Percentiles rank a stretch among this genome's conserved stretches.
phyloP scores from a whole-genome alignment of 2,888 invertebrate species.

The Yponomeuta malinellus region DNA sequence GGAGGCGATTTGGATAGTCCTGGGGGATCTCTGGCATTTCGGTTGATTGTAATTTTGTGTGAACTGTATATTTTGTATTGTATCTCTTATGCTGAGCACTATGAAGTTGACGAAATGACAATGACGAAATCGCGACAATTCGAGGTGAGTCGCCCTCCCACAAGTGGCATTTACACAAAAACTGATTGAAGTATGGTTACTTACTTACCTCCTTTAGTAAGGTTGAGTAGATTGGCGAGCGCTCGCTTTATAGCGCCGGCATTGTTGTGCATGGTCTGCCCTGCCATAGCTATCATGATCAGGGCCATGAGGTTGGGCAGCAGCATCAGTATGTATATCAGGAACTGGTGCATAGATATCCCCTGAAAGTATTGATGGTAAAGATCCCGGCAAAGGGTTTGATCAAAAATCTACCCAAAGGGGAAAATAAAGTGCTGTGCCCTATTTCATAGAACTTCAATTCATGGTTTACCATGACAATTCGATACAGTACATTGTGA shows the following conservation, averaged over 20 bases:
- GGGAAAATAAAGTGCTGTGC: not conserved
- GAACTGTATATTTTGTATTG: too few species aligned
- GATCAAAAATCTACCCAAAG: not conserved
- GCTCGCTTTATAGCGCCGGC: not conserved
- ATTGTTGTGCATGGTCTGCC: conserved; percentile 10
- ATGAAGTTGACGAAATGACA: too few species aligned
- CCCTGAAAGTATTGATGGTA: not conserved
- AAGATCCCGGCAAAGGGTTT: not conserved
- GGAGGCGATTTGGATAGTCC: too few species aligned
- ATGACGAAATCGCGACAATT: too few species aligned
- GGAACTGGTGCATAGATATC: not conserved
- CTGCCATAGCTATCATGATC: not conserved
- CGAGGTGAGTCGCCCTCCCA: not conserved
- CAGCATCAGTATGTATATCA: conserved; percentile 7
- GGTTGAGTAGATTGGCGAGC: not conserved
- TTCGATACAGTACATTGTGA: too few species aligned
- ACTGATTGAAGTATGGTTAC: not conserved
- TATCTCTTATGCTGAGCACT: too few species aligned
- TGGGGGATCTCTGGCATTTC: too few species aligned
- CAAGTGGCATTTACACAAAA: not conserved
- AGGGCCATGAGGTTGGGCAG: conserved; percentile 3
- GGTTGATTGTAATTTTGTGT: too few species aligned
- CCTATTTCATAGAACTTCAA: too few species aligned
- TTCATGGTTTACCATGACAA: too few species aligned
- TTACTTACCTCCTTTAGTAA: not conserved